Evolutionary conservation across 2,888 invertebrate genomes (phyloP).

Genomic region (Nematopogon swammerdamellus): DNA sequence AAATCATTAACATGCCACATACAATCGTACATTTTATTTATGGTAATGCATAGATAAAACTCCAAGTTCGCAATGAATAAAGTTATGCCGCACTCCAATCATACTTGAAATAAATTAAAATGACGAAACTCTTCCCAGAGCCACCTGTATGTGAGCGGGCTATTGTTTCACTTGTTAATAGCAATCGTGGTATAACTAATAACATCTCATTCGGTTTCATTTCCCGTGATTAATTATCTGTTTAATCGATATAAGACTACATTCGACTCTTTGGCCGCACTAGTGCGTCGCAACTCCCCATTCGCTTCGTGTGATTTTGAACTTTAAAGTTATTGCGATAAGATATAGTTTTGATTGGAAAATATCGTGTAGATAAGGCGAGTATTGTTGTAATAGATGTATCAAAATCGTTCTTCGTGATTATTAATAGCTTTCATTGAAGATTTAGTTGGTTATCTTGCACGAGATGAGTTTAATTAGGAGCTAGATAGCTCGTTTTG

Average conservation of each 20-base stretch:
- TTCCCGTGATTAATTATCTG: constrained; percentile 57
- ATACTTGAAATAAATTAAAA: too few relatives aligned
- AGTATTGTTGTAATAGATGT: constrained; percentile 44
- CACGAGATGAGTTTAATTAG: not conserved
- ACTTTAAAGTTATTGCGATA: constrained; percentile 11
- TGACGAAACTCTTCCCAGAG: too few relatives aligned
- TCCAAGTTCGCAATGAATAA: too few relatives aligned
- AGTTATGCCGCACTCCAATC: too few relatives aligned
- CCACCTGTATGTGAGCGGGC: too few relatives aligned
- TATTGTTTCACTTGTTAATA: constrained; percentile 55
- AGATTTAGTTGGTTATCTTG: constrained; percentile 40
- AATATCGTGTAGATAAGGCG: constrained; percentile 34
- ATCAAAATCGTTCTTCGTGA: constrained; percentile 45
- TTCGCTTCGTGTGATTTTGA: constrained; percentile 11
- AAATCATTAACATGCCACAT: too few relatives aligned
- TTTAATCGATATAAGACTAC: constrained; percentile 52
- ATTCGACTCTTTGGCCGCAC: not conserved
- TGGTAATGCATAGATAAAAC: too few relatives aligned
- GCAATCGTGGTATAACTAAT: constrained; percentile 53
- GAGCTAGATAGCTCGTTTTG: not conserved
- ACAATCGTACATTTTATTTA: too few relatives aligned
- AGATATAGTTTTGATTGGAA: constrained; percentile 15
- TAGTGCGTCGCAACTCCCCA: not conserved
- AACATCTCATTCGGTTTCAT: constrained; percentile 57
- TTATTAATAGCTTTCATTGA: constrained; percentile 53